phyloP scores from a whole-genome alignment of 2,797 vertebrate species.

The Pygocentrus nattereri region DNA sequence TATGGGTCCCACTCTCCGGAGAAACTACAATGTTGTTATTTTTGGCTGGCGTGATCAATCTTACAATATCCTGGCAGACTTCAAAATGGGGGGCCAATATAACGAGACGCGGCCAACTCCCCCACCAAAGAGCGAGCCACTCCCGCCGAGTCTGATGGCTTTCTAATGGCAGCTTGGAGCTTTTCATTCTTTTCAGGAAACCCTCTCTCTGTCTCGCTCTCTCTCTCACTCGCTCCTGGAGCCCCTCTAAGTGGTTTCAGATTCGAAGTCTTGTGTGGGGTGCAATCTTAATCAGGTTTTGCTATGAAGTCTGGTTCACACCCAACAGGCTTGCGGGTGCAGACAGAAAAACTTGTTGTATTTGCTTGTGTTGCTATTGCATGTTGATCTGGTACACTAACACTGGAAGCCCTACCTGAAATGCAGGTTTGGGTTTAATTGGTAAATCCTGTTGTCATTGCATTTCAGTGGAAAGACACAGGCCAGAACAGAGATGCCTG shows the following conservation, averaged over 20 bases:
- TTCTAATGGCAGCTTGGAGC: constrained; percentile 59
- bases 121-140: constrained; percentile 42
- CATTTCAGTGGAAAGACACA: constrained; percentile 28
- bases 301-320: constrained; percentile 51
- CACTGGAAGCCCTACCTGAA: constrained; percentile 39
- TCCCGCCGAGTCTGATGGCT: constrained; percentile 60
- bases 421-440: constrained; percentile 44
- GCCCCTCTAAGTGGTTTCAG: constrained; percentile 64
- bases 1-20: constrained; percentile 49
- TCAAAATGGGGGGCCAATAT: constrained; percentile 51
- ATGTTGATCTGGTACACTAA: constrained; percentile 15
- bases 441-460: constrained; percentile 43
- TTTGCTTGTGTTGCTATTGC: constrained; percentile 24
- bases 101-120: constrained; percentile 52
- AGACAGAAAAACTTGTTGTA: constrained; percentile 4
- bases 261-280: constrained; percentile 52
- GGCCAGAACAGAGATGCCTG: constrained; percentile 7
- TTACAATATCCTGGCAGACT: constrained; percentile 63
- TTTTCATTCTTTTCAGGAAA: constrained; percentile 58
- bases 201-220: constrained; percentile 45
- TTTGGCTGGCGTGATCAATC: constrained; percentile 64
- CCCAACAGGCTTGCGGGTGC: constrained; percentile 27
- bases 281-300: constrained; percentile 54
- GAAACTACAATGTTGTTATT: constrained; percentile 66
- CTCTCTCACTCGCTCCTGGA: constrained; percentile 49